Percentiles rank a stretch among this genome's conserved stretches.
phyloP scores from a whole-genome alignment of 2,888 invertebrate genomes.

The Perdita meconis region DNA sequence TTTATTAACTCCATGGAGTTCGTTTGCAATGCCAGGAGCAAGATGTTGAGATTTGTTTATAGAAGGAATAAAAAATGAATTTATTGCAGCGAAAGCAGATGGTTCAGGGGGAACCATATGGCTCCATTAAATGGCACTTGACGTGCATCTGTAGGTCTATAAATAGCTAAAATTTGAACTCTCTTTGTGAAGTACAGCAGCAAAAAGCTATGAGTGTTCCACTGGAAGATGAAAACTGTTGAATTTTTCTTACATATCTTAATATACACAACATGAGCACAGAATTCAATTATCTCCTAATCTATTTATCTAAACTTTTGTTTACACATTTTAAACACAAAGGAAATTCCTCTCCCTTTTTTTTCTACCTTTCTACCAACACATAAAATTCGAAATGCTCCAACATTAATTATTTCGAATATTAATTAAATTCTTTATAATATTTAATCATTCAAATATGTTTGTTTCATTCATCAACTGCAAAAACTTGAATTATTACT shows the following conservation, averaged over 20 bases:
- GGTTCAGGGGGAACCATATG: constrained; percentile 77
- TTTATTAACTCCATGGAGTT: background rate
- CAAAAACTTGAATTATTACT: constrained; percentile 45
- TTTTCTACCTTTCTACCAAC: background rate
- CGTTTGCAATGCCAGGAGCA: background rate
- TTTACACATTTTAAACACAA: background rate
- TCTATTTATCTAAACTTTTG: background rate
- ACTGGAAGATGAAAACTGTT: background rate
- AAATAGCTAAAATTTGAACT: constrained; percentile 65
- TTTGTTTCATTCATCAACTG: constrained; percentile 12
- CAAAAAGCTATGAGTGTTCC: constrained; percentile 18
- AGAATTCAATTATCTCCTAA: background rate
- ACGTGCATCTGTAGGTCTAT: constrained; percentile 69
- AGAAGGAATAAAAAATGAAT: constrained; percentile 19
- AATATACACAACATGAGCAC: background rate
- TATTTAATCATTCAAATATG: background rate
- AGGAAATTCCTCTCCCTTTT: background rate
- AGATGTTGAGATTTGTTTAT: constrained; percentile 10
- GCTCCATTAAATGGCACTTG: constrained; percentile 66
- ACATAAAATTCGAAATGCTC: background rate
- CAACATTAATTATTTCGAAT: background rate
- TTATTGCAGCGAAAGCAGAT: constrained; percentile 70
- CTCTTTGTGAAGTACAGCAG: constrained; percentile 37
- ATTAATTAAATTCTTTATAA: background rate
- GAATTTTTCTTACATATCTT: background rate